Percentiles rank a stretch among this genome's conserved stretches.
Evolutionary conservation across 2,888 invertebrate species (phyloP).

Genomic region (Suillia variegata): DNA sequence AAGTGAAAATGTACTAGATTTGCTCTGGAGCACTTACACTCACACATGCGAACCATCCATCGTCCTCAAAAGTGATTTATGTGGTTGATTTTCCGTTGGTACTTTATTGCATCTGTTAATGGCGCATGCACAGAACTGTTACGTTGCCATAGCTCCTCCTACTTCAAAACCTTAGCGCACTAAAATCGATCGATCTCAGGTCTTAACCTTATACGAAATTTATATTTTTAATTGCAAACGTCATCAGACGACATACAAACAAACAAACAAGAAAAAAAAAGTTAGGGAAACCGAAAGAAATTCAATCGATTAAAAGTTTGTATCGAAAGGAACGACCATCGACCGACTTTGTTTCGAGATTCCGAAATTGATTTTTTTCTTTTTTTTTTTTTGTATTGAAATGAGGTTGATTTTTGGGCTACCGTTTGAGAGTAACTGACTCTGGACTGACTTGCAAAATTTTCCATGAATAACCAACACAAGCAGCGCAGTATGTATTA

Average conservation of each 20-base stretch:
- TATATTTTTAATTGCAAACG: neutral
- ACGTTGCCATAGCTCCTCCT: constrained; percentile 12
- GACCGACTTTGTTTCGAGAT: neutral
- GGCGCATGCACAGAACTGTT: constrained; percentile 25
- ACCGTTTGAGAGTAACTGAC: constrained; percentile 28
- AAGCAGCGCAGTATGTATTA: too few relatives aligned
- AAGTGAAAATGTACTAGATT: constrained; percentile 3
- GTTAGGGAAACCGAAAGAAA: neutral
- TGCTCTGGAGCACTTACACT: too few relatives aligned
- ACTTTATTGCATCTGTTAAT: constrained; percentile 12
- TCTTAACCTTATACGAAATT: neutral
- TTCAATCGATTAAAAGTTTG: neutral
- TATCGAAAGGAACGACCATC: constrained; percentile 6
- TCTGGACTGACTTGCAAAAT: constrained; percentile 49
- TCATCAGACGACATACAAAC: neutral
- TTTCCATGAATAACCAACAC: constrained; percentile 36
- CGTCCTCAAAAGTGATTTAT: neutral
- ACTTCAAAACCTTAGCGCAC: neutral
- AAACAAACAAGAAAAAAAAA: too few relatives aligned
- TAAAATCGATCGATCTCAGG: neutral
- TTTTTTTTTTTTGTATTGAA: constrained; percentile 18
- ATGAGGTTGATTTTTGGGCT: constrained; percentile 24
- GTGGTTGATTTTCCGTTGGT: neutral
- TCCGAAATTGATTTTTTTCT: too few relatives aligned
- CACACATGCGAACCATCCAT: too few relatives aligned